These are phyloP conservation scores for Philopedon plagiatum DNA, from an alignment of 2,888 invertebrate genomes.

Conservation along the genomic window DNA sequence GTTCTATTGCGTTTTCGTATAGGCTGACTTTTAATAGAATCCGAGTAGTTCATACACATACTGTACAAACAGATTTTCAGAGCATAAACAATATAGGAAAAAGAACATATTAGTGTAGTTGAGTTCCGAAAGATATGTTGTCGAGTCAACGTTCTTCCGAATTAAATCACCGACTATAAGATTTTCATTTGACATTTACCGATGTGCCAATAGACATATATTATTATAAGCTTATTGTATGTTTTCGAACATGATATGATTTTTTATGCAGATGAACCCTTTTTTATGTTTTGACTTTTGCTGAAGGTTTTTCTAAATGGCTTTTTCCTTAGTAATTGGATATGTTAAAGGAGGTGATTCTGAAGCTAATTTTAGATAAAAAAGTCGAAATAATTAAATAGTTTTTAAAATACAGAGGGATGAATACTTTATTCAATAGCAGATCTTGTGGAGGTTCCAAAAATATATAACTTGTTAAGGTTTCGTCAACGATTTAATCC, in stretches of 20 bases:
- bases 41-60: constrained; percentile 5
- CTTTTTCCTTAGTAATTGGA: too few relatives aligned
- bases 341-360: too few relatives aligned
- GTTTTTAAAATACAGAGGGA: too few relatives aligned
- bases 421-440: too few relatives aligned
- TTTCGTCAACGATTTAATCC: too few relatives aligned
- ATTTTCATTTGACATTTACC: constrained; percentile 51
- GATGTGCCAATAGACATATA: constrained; percentile 59
- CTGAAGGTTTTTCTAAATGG: background rate
- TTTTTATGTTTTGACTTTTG: constrained; percentile 19
- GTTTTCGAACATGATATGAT: constrained; percentile 30
- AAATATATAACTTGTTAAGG: too few relatives aligned
- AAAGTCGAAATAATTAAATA: too few relatives aligned
- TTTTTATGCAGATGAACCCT: constrained; percentile 16
- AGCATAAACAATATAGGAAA: background rate
- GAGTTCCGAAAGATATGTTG: constrained; percentile 14
- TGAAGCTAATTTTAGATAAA: too few relatives aligned
- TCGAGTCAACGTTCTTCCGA: constrained; percentile 32
- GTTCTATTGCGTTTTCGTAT: constrained; percentile 18
- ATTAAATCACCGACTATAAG: constrained; percentile 40
- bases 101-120: background rate
- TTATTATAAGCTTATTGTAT: constrained; percentile 35
- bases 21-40: background rate
- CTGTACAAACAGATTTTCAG: constrained; percentile 32
- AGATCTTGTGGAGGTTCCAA: too few relatives aligned